Evolutionary conservation across 2,113 vertebrate genomes (phyloP).

Genomic region (Tachysurus fulvidraco): DNA sequence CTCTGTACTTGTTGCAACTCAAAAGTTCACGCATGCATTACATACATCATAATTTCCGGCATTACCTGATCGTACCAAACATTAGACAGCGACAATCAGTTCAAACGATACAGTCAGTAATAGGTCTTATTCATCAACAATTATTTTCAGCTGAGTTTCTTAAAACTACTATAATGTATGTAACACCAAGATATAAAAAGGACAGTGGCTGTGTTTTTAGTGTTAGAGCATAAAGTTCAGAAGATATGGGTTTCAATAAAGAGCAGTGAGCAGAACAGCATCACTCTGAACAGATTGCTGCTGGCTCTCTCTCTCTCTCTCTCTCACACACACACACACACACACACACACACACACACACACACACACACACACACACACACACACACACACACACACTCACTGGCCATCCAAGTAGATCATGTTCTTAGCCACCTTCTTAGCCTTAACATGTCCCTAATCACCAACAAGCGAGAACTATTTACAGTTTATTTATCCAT

Average conservation of each 20-base stretch:
- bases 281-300: constrained; percentile 14
- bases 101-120: not conserved
- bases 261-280: constrained; percentile 11
- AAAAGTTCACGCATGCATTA: not conserved
- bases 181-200: not conserved
- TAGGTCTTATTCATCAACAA: not conserved
- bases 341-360: not conserved
- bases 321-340: not conserved
- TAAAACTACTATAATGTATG: not conserved
- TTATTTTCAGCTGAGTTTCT: not conserved
- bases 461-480: not conserved
- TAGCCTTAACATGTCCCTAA: not conserved
- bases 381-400: not conserved
- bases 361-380: too few species aligned
- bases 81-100: not conserved
- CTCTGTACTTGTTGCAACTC: not conserved
- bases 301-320: constrained; percentile 13
- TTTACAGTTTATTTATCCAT: not conserved
- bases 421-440: not conserved
- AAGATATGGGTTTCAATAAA: constrained; percentile 25
- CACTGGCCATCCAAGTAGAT: not conserved
- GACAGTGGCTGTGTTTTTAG: too few species aligned
- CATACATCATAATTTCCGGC: not conserved
- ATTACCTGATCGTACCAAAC: not conserved
- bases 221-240: not conserved